Base-by-base conservation (phyloP, 2,113 vertebrate genomes). In the Chloropsis hardwickii region DNA sequence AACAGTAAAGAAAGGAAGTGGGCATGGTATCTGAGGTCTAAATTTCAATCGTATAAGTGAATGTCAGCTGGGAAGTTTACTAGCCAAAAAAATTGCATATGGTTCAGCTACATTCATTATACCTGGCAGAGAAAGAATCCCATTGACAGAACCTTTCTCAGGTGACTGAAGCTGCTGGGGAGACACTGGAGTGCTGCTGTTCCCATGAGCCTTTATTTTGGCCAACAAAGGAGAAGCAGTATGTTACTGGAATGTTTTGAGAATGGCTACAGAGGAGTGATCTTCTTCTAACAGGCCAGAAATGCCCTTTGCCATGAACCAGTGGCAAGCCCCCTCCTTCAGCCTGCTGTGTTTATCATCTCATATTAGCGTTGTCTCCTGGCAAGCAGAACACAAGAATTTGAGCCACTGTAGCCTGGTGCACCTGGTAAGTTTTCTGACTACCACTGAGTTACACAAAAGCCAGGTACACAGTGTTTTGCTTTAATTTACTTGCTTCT, bases 51-150 rank as follows among this genome's bases (percentile, higher is more conserved):
- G 85, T 8, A 39, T 10, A 54, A 48, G 57, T 85, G 56, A 92
- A 57, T 29, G 62, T 40, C 73, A 69, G 37, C 37, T 37, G 37
- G 37, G 37, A 37, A 37, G 37, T 29, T 50, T 88, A 78, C 19
- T 31, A 86, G 31, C 9, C 57, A 83, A 91, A 96, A 78, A 21
- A 88, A 64, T 81, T 90, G 54, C 77, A 92, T 92, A 60, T 0
- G 5, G 66, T 37, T 22, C 48, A 95, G 25, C 42, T 66, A 13
- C 5, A 27, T 24, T 17, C 29, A 6, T 33, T 40, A 29, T 12
- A 58, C 10, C 44, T 88, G 15, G 14, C 35, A 62, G 37, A 81
- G 35, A 66, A 76, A 60, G 11, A 44, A 51, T 33, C 6, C 12
- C 27, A 17, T 12, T 35, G 27, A 20, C n/a, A 65, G 44, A 76